Evolutionary conservation across 2,888 invertebrate species (phyloP).

Genomic region (Synergus japonicus): DNA sequence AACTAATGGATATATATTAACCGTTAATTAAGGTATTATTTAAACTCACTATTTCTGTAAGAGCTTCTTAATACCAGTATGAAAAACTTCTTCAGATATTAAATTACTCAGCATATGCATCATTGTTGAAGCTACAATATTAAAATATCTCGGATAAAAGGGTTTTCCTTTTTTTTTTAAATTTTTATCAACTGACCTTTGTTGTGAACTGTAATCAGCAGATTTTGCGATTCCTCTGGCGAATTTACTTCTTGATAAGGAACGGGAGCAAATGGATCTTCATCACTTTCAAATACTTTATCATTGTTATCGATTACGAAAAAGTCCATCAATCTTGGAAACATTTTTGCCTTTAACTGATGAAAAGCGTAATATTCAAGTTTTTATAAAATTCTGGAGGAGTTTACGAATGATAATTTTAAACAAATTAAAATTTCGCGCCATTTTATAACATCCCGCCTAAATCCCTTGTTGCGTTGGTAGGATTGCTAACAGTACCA

Average conservation of each 20-base stretch:
- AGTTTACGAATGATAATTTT: too few species aligned
- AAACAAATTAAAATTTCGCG: too few species aligned
- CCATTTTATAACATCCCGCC: too few species aligned
- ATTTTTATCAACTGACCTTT: not conserved
- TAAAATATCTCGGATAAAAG: slow-evolving; percentile 10
- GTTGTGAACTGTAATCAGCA: not conserved
- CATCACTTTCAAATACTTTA: slow-evolving; percentile 62
- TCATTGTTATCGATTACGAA: slow-evolving; percentile 77
- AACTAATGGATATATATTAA: not conserved
- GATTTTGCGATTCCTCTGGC: not conserved
- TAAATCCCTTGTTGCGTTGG: too few species aligned
- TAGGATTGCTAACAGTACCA: too few species aligned
- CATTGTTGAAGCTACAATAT: slow-evolving; percentile 77
- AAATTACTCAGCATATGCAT: slow-evolving; percentile 80
- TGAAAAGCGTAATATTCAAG: too few species aligned
- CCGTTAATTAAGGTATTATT: not conserved
- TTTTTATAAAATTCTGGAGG: too few species aligned
- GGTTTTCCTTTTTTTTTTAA: too few species aligned
- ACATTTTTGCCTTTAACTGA: not conserved
- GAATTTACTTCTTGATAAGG: not conserved
- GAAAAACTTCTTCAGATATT: slow-evolving; percentile 77
- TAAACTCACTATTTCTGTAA: slow-evolving; percentile 64
- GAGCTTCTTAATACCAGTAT: slow-evolving; percentile 71
- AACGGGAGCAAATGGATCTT: not conserved
- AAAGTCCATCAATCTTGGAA: slow-evolving; percentile 78